Conservation (phyloP, 1,140 invertebrate genomes). For the Drosophila eugracilis region DNA sequence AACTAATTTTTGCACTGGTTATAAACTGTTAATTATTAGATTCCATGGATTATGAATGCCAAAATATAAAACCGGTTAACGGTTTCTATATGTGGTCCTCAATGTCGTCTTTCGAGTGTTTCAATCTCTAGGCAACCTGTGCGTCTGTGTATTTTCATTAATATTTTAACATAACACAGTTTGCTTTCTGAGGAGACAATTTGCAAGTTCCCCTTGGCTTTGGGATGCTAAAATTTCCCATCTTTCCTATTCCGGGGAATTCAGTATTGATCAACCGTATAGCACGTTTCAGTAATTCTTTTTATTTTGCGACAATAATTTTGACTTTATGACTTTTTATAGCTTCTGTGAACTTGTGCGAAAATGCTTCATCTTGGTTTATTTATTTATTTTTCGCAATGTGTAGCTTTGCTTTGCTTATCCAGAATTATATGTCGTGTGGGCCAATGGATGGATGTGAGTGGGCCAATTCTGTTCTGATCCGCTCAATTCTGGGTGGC, state of each 20-base stretch:
- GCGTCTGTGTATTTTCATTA: constrained; percentile 13
- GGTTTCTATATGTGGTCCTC: constrained; percentile 11
- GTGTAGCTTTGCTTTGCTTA: constrained; percentile 21
- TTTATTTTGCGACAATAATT: constrained; percentile 10
- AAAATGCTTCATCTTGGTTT: constrained; percentile 16
- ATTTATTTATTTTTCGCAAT: constrained; percentile 24
- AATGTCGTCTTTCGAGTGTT: constrained; percentile 16
- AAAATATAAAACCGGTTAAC: constrained; percentile 42
- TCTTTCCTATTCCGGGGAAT: not conserved
- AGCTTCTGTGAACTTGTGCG: constrained; percentile 17
- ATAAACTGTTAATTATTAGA: not conserved
- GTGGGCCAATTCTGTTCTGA: constrained; percentile 25
- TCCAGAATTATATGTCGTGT: constrained; percentile 42
- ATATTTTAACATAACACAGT: constrained; percentile 4
- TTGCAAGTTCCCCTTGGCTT: too few relatives aligned
- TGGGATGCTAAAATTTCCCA: not conserved
- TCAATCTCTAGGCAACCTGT: not conserved
- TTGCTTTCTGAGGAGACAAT: constrained; percentile 10
- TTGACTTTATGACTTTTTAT: constrained; percentile 19
- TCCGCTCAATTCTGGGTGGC: constrained; percentile 49
- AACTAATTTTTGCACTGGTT: constrained; percentile 16
- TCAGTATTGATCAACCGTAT: not conserved
- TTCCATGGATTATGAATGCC: constrained; percentile 22
- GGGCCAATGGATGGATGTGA: constrained; percentile 3
- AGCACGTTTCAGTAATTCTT: constrained; percentile 22